phyloP scores from a whole-genome alignment of 2,113 vertebrate genomes.

The Platysteira castanea region DNA sequence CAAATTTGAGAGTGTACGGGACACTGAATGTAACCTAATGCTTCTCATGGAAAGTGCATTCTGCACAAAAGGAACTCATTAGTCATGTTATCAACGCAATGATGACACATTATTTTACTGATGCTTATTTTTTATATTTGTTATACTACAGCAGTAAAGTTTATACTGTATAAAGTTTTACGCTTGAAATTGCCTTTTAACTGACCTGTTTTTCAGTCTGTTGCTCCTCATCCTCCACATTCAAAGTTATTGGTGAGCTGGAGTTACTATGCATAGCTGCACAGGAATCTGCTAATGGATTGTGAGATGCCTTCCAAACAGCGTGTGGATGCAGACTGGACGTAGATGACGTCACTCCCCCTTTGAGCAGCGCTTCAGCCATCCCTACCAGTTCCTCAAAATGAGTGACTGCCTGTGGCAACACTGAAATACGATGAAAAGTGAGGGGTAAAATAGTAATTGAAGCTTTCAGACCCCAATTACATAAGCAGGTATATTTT shows the following conservation, averaged over 20 bases:
- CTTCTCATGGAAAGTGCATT: neutral
- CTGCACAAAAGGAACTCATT: neutral
- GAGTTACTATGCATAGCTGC: conserved; percentile 61
- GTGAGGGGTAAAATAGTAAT: neutral
- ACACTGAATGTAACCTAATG: neutral
- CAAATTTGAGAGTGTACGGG: neutral
- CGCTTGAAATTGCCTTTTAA: neutral
- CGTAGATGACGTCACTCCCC: conserved; percentile 20
- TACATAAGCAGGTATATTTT: neutral
- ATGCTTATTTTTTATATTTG: neutral
- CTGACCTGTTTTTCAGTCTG: conserved; percentile 68
- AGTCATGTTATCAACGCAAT: neutral
- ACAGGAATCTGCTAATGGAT: conserved; percentile 62
- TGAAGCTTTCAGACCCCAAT: neutral
- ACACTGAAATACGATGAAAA: conserved; percentile 55
- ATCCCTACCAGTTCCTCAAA: conserved; percentile 74
- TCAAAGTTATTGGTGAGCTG: conserved; percentile 60
- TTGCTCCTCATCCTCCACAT: conserved; percentile 65
- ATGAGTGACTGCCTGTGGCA: conserved; percentile 73
- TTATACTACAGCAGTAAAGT: neutral
- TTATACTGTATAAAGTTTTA: neutral
- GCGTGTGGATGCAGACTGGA: conserved; percentile 37
- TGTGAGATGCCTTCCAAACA: conserved; percentile 66
- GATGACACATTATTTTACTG: neutral
- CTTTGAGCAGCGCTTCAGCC: conserved; percentile 71